Conservation (phyloP, 2,888 invertebrate species). For the Muschampia staudingeri region DNA sequence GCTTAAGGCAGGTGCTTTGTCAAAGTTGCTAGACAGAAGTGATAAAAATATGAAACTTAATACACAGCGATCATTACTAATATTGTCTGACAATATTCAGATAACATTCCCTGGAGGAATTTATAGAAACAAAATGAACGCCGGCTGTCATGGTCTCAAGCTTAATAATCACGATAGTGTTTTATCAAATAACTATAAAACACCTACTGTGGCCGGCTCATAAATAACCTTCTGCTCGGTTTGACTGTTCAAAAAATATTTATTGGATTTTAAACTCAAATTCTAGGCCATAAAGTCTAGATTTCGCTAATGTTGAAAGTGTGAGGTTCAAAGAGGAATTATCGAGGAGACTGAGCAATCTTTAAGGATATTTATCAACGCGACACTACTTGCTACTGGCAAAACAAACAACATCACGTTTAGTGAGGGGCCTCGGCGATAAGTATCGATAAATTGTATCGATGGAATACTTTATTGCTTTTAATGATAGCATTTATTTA, state of each 20-base stretch:
- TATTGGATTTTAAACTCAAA: constrained; percentile 70
- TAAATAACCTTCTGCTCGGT: constrained; percentile 84
- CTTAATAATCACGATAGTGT: constrained; percentile 90
- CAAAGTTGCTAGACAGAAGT: constrained; percentile 50
- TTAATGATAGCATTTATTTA: constrained; percentile 15
- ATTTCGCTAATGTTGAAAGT: constrained; percentile 72
- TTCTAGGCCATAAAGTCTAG: constrained; percentile 64
- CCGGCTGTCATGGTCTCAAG: constrained; percentile 83
- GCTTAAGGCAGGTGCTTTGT: constrained; percentile 59
- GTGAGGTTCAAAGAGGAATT: constrained; percentile 86
- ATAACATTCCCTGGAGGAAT: constrained; percentile 81
- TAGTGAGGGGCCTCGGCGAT: constrained; percentile 69
- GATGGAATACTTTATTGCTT: constrained; percentile 24
- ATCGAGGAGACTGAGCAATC: constrained; percentile 88
- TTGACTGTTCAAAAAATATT: constrained; percentile 65
- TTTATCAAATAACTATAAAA: constrained; percentile 91
- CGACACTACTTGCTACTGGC: constrained; percentile 90
- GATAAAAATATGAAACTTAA: constrained; percentile 68
- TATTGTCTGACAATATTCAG: constrained; percentile 75
- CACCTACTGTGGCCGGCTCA: constrained; percentile 85
- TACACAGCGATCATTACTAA: constrained; percentile 74
- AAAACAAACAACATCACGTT: constrained; percentile 87
- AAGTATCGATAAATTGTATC: constrained; percentile 44
- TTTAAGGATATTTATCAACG: constrained; percentile 90
- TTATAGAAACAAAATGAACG: constrained; percentile 85